Base-by-base conservation (phyloP, 2,113 vertebrate genomes). In the Epinephelus lanceolatus region DNA sequence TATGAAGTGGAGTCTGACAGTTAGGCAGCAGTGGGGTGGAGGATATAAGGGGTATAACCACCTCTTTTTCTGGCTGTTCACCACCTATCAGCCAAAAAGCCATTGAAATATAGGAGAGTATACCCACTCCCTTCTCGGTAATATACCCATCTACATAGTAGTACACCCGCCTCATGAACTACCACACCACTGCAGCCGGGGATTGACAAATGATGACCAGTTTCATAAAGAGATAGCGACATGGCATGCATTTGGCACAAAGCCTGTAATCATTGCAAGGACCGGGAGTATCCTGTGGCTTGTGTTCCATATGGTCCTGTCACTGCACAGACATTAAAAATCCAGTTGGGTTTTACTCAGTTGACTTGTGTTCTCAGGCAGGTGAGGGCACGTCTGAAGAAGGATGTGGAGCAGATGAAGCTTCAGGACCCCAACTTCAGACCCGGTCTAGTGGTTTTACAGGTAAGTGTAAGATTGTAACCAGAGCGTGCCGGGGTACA, bases 371-470 rank as follows among this genome's bases (percentile, higher is more conserved):
- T 83, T 80, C 85, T 73, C 90, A 99, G 98, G 62, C 95, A 97
- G 95, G 96, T 99, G 90, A 96, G 96, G 89, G 95, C 96, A 49
- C 95, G 89, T 73, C 94, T 99, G 77, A 99, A 98, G 93, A 92
- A 94, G 60, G 96, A 98, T 85, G 97, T 99, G 53, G 57, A 84
- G 75, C 94, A 96, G 84, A 96, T 99, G 96, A 97, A 95, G 91
- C 88, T 93, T n/a, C 93, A 91, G 60, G 93, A 94, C 69, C 95
- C 97, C 18, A 96, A 96, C 81, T 99, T 99, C 91, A 95, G 80
- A 78, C 98, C 98, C 10, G 97, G 98, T 61, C 95, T 99, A 1
- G 97, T 98, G 56, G 97, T 99, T 92, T 89, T 99, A 78, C 98
- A 99, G 97, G 98, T 99, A 89, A 76, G 83, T 81, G 23, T 23